phyloP scores from a whole-genome alignment of 2,797 vertebrate genomes.

The Catostomus latipinnis region DNA sequence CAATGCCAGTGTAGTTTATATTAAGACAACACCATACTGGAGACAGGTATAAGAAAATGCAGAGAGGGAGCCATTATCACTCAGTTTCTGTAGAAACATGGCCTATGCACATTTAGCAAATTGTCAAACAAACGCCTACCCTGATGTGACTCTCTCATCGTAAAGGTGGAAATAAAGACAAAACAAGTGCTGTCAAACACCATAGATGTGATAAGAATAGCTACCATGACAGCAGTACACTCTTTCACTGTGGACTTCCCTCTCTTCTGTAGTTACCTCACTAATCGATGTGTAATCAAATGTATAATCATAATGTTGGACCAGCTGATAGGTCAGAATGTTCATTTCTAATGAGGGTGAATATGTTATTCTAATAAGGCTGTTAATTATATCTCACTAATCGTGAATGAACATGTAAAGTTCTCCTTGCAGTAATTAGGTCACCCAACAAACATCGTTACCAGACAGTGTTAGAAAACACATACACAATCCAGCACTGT shows the following conservation, averaged over 20 bases:
- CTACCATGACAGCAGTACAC: slow-evolving; percentile 11
- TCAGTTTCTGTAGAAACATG: slow-evolving; percentile 38
- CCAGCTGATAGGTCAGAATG: neutral
- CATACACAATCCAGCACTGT: slow-evolving; percentile 96
- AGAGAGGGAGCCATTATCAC: neutral
- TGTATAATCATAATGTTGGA: neutral
- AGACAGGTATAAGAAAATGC: slow-evolving; percentile 6
- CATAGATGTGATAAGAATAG: neutral
- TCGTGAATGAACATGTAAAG: neutral
- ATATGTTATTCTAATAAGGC: too few species aligned
- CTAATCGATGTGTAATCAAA: neutral
- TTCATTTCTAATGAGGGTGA: too few species aligned
- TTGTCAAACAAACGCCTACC: slow-evolving; percentile 36
- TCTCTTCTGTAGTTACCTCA: neutral
- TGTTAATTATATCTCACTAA: neutral
- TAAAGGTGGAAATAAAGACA: slow-evolving; percentile 41
- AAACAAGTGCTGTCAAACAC: slow-evolving; percentile 15
- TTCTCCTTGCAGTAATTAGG: slow-evolving; percentile 67
- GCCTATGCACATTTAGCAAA: slow-evolving; percentile 28
- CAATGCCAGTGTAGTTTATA: neutral
- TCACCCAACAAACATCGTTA: slow-evolving; percentile 99
- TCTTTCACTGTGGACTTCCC: neutral
- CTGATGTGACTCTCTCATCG: slow-evolving; percentile 30
- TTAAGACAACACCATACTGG: neutral
- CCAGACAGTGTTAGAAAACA: slow-evolving; percentile 99